Conservation (phyloP, 2,113 vertebrate species). For the Muntiacus muntjak region DNA sequence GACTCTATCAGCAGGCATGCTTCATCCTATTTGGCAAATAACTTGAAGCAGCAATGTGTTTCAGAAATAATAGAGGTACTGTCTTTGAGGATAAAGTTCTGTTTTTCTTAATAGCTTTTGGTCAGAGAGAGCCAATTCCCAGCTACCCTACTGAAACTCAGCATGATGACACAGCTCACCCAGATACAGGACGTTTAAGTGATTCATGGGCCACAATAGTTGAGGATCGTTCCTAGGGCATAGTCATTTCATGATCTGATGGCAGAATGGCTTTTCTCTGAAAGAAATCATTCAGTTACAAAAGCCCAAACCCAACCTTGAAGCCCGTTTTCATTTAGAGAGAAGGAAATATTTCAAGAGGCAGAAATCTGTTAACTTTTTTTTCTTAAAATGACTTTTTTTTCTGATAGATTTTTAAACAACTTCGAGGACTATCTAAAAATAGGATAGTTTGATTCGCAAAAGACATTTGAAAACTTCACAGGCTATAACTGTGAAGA, state of each 20-base stretch:
- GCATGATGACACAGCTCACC: not conserved
- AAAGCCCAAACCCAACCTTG: not conserved
- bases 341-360: conserved; percentile 27
- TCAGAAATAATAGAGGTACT: not conserved
- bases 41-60: not conserved
- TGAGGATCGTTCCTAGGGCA: not conserved
- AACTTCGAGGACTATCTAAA: not conserved
- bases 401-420: not conserved
- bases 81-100: not conserved
- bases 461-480: not conserved
- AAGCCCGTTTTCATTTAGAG: not conserved
- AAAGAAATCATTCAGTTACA: not conserved
- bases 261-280: conserved; percentile 15
- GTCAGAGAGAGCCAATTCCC: not conserved
- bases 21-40: not conserved
- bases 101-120: not conserved
- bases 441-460: not conserved
- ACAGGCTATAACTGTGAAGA: not conserved
- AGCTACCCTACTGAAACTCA: not conserved
- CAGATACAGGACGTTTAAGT: not conserved
- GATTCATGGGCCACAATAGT: not conserved
- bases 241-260: not conserved
- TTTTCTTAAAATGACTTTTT: not conserved
- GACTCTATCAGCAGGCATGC: not conserved
- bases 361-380: not conserved